phyloP scores from a whole-genome alignment of 2,113 vertebrate species.

The Chaetops frenatus region DNA sequence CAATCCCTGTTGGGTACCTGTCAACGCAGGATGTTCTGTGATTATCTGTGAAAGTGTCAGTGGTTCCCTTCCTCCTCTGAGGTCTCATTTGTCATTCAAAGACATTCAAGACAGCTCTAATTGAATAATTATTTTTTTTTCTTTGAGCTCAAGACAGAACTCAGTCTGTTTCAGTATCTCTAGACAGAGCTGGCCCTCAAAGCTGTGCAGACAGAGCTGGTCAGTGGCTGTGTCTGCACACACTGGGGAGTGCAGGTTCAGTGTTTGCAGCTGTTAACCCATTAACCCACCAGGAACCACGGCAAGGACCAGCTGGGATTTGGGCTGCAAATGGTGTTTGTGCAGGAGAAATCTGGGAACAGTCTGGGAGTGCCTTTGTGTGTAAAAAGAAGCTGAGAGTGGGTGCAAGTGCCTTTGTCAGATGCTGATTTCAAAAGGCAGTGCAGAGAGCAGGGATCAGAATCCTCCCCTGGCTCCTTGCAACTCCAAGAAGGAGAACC shows the following conservation, averaged over 20 bases:
- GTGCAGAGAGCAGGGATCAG: background rate
- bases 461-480: background rate
- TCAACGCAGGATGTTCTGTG: background rate
- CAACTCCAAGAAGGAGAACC: background rate
- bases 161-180: background rate
- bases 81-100: background rate
- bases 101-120: background rate
- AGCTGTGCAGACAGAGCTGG: background rate
- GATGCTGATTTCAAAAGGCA: background rate
- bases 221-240: background rate
- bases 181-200: background rate
- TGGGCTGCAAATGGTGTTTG: fast-evolving
- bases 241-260: background rate
- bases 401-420: background rate
- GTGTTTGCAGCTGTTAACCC: background rate
- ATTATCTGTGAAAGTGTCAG: background rate
- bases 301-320: background rate
- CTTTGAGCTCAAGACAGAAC: background rate
- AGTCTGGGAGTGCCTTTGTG: fast-evolving
- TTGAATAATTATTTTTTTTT: background rate
- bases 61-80: background rate
- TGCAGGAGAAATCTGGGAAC: background rate
- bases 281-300: too few species aligned
- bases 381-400: background rate
- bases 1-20: background rate